These are phyloP conservation scores for Zaprionus taronus DNA, from an alignment of 1,140 invertebrate genomes.

Conservation along the genomic window DNA sequence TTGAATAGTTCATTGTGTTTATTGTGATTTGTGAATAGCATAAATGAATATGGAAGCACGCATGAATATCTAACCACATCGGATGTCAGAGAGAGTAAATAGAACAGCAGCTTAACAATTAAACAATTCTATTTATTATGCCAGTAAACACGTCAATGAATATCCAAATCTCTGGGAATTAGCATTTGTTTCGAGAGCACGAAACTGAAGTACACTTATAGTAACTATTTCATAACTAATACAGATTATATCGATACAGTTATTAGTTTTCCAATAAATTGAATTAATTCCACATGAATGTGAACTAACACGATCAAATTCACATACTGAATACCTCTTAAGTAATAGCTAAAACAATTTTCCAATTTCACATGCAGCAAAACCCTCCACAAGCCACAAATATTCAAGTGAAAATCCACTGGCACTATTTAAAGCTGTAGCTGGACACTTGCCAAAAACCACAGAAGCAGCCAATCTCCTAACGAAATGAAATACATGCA, in stretches of 20 bases:
- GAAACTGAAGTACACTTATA: background rate
- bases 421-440: conserved; percentile 4
- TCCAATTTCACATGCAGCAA: background rate
- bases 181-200: background rate
- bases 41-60: background rate
- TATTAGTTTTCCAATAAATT: background rate
- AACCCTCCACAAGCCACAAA: background rate
- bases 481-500: background rate
- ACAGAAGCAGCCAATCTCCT: conserved; percentile 18
- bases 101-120: background rate
- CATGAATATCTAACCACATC: background rate
- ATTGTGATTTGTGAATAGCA: background rate
- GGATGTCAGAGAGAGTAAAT: background rate
- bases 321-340: background rate
- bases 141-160: background rate
- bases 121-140: conserved; percentile 1
- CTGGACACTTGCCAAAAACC: conserved; percentile 35
- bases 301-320: background rate
- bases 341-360: background rate
- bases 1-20: conserved; percentile 2
- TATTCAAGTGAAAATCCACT: conserved; percentile 10
- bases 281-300: background rate
- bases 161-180: background rate
- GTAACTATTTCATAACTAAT: background rate
- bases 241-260: background rate